Conservation (phyloP, 2,113 vertebrate species). For the Mystacornis crossleyi region DNA sequence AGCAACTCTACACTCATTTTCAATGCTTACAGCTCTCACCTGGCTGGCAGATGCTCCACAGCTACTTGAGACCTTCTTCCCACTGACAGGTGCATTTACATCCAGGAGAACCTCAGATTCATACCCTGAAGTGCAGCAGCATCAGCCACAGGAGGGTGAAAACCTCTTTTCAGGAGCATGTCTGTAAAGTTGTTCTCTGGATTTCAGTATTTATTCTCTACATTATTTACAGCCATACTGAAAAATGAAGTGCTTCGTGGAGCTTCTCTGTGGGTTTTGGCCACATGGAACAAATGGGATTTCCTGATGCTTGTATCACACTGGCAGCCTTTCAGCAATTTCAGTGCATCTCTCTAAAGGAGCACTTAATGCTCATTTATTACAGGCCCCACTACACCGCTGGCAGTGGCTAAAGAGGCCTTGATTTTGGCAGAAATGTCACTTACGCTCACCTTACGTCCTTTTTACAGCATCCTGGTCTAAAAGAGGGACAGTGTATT, state of each 20-base stretch:
- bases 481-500: neutral
- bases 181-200: neutral
- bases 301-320: conserved; percentile 10
- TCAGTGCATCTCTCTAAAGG: neutral
- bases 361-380: neutral
- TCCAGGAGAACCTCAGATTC: neutral
- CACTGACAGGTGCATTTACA: neutral
- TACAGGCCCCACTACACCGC: neutral
- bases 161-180: neutral
- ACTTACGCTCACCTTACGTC: neutral
- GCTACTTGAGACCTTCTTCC: neutral
- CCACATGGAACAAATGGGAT: conserved; percentile 32
- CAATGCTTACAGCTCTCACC: neutral
- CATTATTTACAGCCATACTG: neutral
- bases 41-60: neutral
- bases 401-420: neutral
- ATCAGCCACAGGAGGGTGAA: neutral
- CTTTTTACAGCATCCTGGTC: neutral
- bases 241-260: neutral
- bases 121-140: neutral
- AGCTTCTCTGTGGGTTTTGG: conserved; percentile 33
- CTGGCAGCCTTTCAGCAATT: conserved; percentile 21
- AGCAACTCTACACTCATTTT: neutral
- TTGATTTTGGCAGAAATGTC: neutral
- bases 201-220: neutral